Base-by-base conservation (phyloP, 1,140 invertebrate species). In the Babylonia areolata region DNA sequence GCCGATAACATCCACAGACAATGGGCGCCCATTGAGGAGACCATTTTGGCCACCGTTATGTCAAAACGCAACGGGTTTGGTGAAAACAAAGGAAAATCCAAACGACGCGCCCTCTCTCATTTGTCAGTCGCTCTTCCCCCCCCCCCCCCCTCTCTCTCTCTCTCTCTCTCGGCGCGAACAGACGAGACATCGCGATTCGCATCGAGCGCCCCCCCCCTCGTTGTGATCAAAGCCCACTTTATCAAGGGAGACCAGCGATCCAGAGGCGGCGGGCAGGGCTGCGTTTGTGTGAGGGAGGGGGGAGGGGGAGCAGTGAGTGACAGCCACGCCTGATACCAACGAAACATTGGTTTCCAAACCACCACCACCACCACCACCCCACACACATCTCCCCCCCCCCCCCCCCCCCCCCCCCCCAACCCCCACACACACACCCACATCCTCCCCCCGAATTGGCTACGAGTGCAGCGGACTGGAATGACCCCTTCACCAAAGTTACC, bases 151-250 rank as follows among this genome's bases (percentile, higher is more conserved):
- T 78, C 85, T 83, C 33, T 77, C 58, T 71, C 54, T 80, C 31
- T n/a, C 28, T 42, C 3, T 23, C 75, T 51, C 31, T 17, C n/a
- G 54, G 39, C 64, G 39, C 17, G 54, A 54, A 17, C 35, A 77
- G 23, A 54, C 81, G 37, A 82, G 86, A 87, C 77, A 87, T 84
- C 78, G 86, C 81, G 58, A 82, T 75, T 75, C 28, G 58, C 15
- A 64, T 64, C 58, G 9, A 23, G 58, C 9, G 58, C 15, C 9
- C 39, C 64, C 73, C 42, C 64, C 39, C 64, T 46, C 42, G 39
- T 79, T 77, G 78, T 81, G 75, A 87, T 87, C 86, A 87, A 85
- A 84, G 84, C 58, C 51, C 69, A 81, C 54, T 87, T 87, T 87
- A 77, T 87, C 86, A 87, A n/a, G 6, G 46, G 33, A 33, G 33